Percentiles rank a stretch among this genome's conserved stretches.
These are phyloP conservation scores for Grallaria varia DNA, from an alignment of 2,113 vertebrate genomes.

Conservation along the genomic window DNA sequence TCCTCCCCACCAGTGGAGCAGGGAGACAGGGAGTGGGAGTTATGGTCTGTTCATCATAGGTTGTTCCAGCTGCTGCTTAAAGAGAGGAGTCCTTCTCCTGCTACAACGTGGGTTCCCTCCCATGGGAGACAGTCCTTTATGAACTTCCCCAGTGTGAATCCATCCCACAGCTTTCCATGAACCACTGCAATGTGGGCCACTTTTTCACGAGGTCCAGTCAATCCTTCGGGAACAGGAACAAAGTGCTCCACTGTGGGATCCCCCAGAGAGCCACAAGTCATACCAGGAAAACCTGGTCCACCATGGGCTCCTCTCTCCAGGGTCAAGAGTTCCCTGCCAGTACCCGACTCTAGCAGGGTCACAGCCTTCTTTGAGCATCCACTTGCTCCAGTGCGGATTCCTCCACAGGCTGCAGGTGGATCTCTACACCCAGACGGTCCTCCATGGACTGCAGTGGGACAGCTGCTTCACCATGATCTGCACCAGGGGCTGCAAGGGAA, in stretches of 20 bases:
- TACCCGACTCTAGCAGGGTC: neutral
- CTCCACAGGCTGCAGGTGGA: neutral
- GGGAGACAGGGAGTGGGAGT: neutral
- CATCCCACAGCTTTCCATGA: neutral
- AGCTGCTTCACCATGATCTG: neutral
- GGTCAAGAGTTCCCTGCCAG: neutral
- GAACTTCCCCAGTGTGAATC: neutral
- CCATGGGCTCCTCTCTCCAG: neutral
- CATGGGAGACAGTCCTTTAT: neutral
- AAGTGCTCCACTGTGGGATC: neutral
- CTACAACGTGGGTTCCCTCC: neutral
- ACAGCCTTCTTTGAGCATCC: neutral
- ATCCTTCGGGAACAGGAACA: neutral
- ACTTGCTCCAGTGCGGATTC: neutral
- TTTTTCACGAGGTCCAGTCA: neutral
- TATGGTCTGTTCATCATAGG: neutral
- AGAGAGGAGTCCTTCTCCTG: neutral
- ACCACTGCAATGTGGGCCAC: too few species aligned
- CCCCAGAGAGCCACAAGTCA: neutral
- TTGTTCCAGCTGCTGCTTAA: neutral
- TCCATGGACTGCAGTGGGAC: neutral
- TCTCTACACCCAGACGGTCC: neutral
- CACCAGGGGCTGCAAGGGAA: neutral
- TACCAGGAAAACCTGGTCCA: neutral
- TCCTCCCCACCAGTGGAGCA: neutral